Conservation (phyloP, 1,140 invertebrate genomes). For the Adelges cooleyi region DNA sequence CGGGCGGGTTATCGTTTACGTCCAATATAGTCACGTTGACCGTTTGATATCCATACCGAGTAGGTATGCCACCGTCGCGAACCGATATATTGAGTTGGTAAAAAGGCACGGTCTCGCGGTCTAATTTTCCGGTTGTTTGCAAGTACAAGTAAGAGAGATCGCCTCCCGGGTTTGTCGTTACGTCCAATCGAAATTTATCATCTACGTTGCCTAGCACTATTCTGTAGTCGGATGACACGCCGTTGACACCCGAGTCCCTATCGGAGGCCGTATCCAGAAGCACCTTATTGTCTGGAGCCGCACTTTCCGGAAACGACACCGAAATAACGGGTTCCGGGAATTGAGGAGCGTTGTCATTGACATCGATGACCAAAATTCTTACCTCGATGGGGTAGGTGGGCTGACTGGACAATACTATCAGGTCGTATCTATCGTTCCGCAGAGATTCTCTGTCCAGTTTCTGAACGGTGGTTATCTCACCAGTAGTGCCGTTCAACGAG, state of each 20-base stretch:
- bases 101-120: conserved; percentile 69
- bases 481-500: conserved; percentile 60
- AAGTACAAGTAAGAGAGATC: conserved; percentile 80
- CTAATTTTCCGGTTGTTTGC: conserved; percentile 78
- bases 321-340: conserved; percentile 79
- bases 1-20: conserved; percentile 89
- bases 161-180: conserved; percentile 75
- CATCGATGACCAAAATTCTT: conserved; percentile 67
- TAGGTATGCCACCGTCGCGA: conserved; percentile 67
- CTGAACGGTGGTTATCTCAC: conserved; percentile 67
- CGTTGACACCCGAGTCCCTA: conserved; percentile 71
- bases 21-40: conserved; percentile 86
- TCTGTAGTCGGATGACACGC: conserved; percentile 72
- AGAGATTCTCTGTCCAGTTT: conserved; percentile 70
- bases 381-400: conserved; percentile 89
- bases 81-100: conserved; percentile 84
- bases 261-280: conserved; percentile 80
- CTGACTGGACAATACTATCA: conserved; percentile 80
- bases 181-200: conserved; percentile 71
- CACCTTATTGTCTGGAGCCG: conserved; percentile 69
- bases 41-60: conserved; percentile 67
- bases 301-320: conserved; percentile 81
- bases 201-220: conserved; percentile 80
- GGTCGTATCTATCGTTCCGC: conserved; percentile 64
- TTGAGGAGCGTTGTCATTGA: conserved; percentile 80